Base-by-base conservation (phyloP, 2,113 vertebrate genomes). In the Gavialis gangeticus region DNA sequence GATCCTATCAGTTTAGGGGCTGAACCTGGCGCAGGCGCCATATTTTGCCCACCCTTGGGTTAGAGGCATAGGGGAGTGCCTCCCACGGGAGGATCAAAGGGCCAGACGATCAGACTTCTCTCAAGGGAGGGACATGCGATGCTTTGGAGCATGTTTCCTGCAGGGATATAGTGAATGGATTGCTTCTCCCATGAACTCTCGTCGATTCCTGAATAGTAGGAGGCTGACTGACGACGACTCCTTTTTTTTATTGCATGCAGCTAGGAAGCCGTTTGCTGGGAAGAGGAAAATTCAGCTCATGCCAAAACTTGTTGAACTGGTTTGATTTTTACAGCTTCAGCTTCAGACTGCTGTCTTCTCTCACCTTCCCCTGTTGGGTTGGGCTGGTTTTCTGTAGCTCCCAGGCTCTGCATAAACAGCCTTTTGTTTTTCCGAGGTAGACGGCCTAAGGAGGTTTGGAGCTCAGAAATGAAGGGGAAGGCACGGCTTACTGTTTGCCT, bases 281-380 rank as follows among this genome's bases (percentile, higher is more conserved):
- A 79, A 88, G 95, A 81, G 15, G 55, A 79, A 88, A 95, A 81
- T 91, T 83, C 83, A 97, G 92, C 82, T 89, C 56, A 30, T 63
- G 57, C 81, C 85, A 60, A 88, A 93, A 97, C 97, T 78, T 25
- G 97, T 86, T 90, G 77, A 85, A 5, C 97, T 75, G 93, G 96
- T 98, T 98, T 91, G 79, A 89, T 94, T 64, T 85, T 67, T 69
- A 63, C 87, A 93, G 91, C 88, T 87, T 92, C 81, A 85, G 75
- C 79, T 96, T 93, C 94, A 82, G 73, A 83, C 84, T 93, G 84
- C 76, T 82, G 27, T 82, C 46, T 82, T 87, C 85, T 91, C 54
- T 75, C 77, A 75, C 25, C 78, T 2, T 64, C 12, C 69, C 78
- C 87, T 91, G 24, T 57, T 4, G 54, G 91, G 64, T 93, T 89